phyloP scores from a whole-genome alignment of 2,113 vertebrate species.

The Amphilophus citrinellus region DNA sequence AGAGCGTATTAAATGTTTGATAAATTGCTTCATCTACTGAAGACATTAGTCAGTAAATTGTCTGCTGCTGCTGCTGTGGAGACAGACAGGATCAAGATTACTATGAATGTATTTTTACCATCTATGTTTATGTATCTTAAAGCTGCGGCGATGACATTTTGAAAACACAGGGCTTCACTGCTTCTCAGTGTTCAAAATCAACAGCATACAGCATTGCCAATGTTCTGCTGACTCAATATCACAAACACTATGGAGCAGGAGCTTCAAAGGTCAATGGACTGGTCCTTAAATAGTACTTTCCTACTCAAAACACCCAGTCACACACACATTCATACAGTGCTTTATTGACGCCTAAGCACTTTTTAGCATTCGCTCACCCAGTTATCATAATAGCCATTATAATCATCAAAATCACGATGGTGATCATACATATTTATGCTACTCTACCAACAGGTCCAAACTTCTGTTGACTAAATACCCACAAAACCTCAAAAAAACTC shows the following conservation, averaged over 20 bases:
- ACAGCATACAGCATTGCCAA: too few species aligned
- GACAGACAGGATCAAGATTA: neutral
- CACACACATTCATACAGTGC: too few species aligned
- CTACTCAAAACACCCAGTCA: too few species aligned
- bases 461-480: too few species aligned
- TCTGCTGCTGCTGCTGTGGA: neutral
- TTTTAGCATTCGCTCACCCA: neutral
- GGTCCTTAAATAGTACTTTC: too few species aligned
- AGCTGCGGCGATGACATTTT: neutral
- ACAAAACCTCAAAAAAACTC: too few species aligned
- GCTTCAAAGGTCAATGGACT: too few species aligned
- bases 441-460: too few species aligned
- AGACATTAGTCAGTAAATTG: constrained; percentile 47
- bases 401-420: neutral
- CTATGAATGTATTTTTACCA: neutral
- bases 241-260: too few species aligned
- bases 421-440: neutral
- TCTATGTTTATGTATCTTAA: neutral
- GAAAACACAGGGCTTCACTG: neutral
- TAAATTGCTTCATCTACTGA: constrained; percentile 24
- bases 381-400: accelerated
- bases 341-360: neutral
- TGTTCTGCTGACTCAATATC: too few species aligned
- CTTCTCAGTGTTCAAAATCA: neutral
- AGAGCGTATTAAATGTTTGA: constrained; percentile 45